phyloP scores from a whole-genome alignment of 2,888 invertebrate genomes.

The Pterobdella sp. region DNA sequence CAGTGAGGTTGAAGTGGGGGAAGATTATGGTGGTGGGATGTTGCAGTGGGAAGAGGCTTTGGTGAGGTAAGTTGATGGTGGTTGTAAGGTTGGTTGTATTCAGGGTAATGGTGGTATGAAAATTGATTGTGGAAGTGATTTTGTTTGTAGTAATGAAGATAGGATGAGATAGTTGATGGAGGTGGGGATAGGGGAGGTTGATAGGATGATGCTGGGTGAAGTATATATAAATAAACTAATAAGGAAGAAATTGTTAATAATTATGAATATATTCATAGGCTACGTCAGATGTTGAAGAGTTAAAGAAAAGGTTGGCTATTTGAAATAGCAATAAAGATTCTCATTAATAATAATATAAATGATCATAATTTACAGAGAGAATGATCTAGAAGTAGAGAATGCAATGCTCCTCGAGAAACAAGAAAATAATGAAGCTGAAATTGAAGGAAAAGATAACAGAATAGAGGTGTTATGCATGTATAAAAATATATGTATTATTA shows the following conservation, averaged over 20 bases:
- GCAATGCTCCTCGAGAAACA: background rate
- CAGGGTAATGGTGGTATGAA: no score
- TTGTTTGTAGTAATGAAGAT: no score
- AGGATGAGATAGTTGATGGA: background rate
- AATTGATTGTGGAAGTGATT: no score
- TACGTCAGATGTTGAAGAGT: background rate
- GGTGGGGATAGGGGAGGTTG: background rate
- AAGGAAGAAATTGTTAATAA: background rate
- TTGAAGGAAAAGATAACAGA: background rate
- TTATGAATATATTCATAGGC: background rate
- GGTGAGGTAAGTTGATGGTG: no score
- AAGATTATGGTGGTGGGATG: no score
- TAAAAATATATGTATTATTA: background rate
- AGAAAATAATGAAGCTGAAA: background rate
- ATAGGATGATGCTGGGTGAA: background rate
- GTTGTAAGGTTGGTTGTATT: no score
- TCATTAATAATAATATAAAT: background rate
- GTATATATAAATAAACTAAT: background rate
- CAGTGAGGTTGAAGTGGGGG: no score
- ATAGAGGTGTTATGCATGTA: background rate
- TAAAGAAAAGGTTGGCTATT: background rate
- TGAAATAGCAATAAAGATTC: background rate
- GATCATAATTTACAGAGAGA: background rate
- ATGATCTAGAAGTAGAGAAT: constrained; percentile 1
- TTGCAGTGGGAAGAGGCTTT: no score